Evolutionary conservation across 2,797 vertebrate species (phyloP).

Genomic region (Lindbergichthys nudifrons): DNA sequence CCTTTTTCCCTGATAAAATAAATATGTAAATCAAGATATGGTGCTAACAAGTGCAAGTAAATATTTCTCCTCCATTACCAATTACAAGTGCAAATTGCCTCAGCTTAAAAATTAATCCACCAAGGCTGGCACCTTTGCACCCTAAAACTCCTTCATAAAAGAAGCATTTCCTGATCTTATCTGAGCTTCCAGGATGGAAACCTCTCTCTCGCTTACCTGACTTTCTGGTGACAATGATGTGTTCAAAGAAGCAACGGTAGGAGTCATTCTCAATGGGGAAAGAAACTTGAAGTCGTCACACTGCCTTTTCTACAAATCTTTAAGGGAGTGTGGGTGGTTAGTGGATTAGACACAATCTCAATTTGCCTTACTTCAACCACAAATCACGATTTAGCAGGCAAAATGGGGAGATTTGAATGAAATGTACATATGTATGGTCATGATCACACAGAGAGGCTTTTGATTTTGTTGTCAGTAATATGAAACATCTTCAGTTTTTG

Average conservation of each 20-base stretch:
- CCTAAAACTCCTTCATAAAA: conserved; percentile 69
- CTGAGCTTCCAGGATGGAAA: conserved; percentile 37
- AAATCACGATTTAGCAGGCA: conserved; percentile 54
- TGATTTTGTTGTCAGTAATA: conserved; percentile 24
- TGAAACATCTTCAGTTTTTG: conserved; percentile 16
- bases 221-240: conserved; percentile 56
- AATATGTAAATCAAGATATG: conserved; percentile 64
- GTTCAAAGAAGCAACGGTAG: conserved; percentile 31
- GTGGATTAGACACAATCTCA: conserved; percentile 67
- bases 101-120: conserved; percentile 76
- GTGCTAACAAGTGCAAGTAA: conserved; percentile 68
- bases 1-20: conserved; percentile 57
- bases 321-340: conserved; percentile 47
- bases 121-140: conserved; percentile 73
- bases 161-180: conserved; percentile 70
- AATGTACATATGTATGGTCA: conserved; percentile 56
- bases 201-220: conserved; percentile 53
- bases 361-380: conserved; percentile 52
- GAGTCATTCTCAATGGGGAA: conserved; percentile 31
- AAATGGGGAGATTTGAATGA: conserved; percentile 57
- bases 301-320: conserved; percentile 38
- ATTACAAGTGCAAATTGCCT: conserved; percentile 77
- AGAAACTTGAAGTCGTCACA: conserved; percentile 20
- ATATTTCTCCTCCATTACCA: conserved; percentile 69
- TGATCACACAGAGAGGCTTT: conserved; percentile 29